Evolutionary conservation across 2,113 vertebrate genomes (phyloP), one percentile per base, ranked within the genome.

Genomic region (Alaudala cheleensis): DNA sequence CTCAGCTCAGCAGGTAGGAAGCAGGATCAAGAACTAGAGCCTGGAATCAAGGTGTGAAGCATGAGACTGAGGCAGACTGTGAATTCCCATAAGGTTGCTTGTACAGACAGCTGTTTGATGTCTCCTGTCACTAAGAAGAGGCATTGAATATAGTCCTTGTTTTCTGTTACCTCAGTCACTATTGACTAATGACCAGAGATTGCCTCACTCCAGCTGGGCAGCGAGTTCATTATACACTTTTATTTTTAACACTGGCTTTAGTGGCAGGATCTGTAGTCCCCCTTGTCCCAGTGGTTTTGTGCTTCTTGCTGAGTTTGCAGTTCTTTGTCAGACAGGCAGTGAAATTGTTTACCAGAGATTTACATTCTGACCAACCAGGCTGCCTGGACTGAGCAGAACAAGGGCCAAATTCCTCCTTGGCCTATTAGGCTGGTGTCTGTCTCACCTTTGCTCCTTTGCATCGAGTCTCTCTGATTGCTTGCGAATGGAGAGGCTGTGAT

Each of bases 391-490:
- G 92, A 54, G 28, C 69, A 89, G 87, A 96, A 61, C 90, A 44
- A 40, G 65, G 72, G 25, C 56, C 53, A n/a, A 57, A 90, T 94
- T 93, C 80, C 73, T 95, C 49, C 80, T 94, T 93, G 94, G 80
- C 93, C 76, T 92, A 37, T 79, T 88, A 93, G 70, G 25, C 61
- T 83, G 86, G 28, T 88, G 45, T 79, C 77, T 95, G 73, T 72
- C 81, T 97, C 95, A 93, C 90, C 93, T 97, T 92, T 90, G 84
- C 90, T 92, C 93, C 65, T 90, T 86, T 85, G 67, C 76, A 64
- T 62, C 6, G 39, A 61, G 77, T 57, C 49, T 92, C 25, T 88
- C 88, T 97, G 96, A 95, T 93, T 89, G 89, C 93, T 93, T 90
- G 42, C 3, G 79, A 62, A 79, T 57, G 47, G 56, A 81, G 94